Base-by-base conservation (phyloP, 1,140 invertebrate species). In the Propsilocerus akamusi region DNA sequence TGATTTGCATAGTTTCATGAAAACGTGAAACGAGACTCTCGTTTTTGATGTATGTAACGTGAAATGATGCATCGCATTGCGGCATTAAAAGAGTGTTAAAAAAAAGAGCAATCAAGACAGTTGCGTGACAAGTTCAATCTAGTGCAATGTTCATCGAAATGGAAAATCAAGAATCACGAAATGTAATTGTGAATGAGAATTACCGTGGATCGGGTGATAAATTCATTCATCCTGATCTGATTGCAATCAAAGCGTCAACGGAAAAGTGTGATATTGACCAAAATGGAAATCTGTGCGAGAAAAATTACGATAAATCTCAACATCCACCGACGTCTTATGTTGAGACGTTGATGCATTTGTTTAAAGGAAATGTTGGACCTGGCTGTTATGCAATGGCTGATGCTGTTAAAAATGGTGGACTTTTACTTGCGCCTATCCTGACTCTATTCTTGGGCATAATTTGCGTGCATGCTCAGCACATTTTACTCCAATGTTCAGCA, bases 301-400 rank as follows among this genome's bases (percentile, higher is more conserved):
- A 20, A 41, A n/a, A n/a, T n/a, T n/a, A n/a, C n/a, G 14, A 7
- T 3, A n/a, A 37, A 37, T 14, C 11, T 4, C 1, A 3, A 1
- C 34, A 22, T 41, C 34, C 5, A 7, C 4, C 17, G 22, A 41
- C 34, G 4, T 20, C 34, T 7, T 83, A 80, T 58, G 48, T 73
- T 49, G 81, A 83, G 61, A 83, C 81, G 1, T 68, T 85, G 52
- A 76, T 80, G 57, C 82, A 85, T 60, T 67, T 83, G 47, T 77
- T 85, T 56, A 78, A 80, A 58, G 81, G 80, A 30, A 83, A 85
- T 66, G 76, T 85, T 46, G 81, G 82, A 37, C 79, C 80, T 0
- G 82, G 81, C 4, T 72, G 84, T 26, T 78, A 83, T 56, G 81
- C 81, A 3, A 79, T 85, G 72, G 81, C 81, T 6, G 78, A 83